These are phyloP conservation scores for Hirtodrosophila confusa DNA, from an alignment of 2,888 invertebrate species.

Conservation along the genomic window DNA sequence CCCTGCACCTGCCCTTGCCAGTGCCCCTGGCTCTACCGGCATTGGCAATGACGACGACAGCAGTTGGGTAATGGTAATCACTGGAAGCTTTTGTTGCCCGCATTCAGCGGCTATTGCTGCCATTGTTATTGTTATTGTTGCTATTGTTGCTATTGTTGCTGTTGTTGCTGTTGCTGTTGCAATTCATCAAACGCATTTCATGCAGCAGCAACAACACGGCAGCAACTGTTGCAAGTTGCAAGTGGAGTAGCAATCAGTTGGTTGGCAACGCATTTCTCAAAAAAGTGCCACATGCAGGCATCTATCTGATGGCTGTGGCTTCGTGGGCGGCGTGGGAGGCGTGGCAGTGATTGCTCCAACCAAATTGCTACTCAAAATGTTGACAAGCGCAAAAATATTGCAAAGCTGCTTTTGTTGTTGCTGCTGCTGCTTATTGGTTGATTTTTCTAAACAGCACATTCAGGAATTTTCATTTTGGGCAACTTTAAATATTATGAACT, in stretches of 20 bases:
- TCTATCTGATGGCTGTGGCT: constrained; percentile 21
- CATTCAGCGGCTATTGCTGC: constrained; percentile 25
- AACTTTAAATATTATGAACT: no score
- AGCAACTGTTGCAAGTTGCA: constrained; percentile 46
- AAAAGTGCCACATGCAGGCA: constrained; percentile 49
- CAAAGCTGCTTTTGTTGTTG: constrained; percentile 10
- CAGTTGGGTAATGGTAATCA: constrained; percentile 44
- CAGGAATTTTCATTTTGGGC: no score
- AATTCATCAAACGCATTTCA: constrained; percentile 45
- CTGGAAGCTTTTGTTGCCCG: constrained; percentile 23
- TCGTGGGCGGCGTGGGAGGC: neutral
- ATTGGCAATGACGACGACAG: constrained; percentile 26
- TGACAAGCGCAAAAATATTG: constrained; percentile 56
- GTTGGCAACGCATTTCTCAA: constrained; percentile 51
- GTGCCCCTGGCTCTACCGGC: constrained; percentile 2
- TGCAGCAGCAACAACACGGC: constrained; percentile 22
- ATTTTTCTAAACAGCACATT: no score
- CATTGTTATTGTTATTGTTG: constrained; percentile 5
- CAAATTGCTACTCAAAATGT: constrained; percentile 63
- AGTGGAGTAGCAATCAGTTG: constrained; percentile 50
- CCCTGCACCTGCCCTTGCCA: neutral
- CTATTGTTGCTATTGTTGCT: constrained; percentile 11
- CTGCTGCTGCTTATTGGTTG: constrained; percentile 4
- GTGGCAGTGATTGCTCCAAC: constrained; percentile 16
- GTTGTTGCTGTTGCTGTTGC: constrained; percentile 32